phyloP scores from a whole-genome alignment of 2,113 vertebrate genomes.

The Acrocephalus arundinaceus region DNA sequence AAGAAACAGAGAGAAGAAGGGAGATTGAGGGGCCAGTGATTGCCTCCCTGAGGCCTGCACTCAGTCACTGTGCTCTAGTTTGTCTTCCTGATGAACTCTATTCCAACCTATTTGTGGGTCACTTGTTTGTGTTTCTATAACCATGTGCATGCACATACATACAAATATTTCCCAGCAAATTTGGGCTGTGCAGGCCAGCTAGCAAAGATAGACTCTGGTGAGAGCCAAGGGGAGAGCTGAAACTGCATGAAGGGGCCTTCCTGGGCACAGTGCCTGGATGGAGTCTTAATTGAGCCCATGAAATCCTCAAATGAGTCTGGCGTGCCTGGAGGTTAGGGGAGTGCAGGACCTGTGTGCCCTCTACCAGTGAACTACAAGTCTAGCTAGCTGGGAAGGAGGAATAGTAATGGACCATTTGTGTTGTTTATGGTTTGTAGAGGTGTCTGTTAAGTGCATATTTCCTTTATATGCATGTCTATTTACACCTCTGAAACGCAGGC shows the following conservation, averaged over 20 bases:
- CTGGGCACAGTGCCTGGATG: neutral
- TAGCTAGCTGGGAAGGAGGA: neutral
- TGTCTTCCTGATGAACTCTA: neutral
- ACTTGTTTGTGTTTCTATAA: rapidly evolving
- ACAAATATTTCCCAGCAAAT: neutral
- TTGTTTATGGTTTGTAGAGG: neutral
- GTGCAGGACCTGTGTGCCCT: neutral
- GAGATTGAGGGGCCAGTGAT: neutral
- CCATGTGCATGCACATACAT: rapidly evolving
- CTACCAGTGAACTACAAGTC: neutral
- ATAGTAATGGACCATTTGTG: neutral
- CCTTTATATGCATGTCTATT: rapidly evolving
- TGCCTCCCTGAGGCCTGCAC: neutral
- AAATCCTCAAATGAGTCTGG: neutral
- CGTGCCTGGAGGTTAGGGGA: neutral
- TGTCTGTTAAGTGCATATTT: neutral
- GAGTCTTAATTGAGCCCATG: neutral
- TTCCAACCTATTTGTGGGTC: neutral
- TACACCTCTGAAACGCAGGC: neutral
- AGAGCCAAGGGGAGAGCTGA: neutral
- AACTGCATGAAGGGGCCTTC: neutral
- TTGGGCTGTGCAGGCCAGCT: neutral
- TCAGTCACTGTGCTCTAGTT: neutral
- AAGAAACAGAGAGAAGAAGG: neutral
- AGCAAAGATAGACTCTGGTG: neutral